Evolutionary conservation across 2,797 vertebrate species (phyloP).

Genomic region (Lagodon rhomboides): DNA sequence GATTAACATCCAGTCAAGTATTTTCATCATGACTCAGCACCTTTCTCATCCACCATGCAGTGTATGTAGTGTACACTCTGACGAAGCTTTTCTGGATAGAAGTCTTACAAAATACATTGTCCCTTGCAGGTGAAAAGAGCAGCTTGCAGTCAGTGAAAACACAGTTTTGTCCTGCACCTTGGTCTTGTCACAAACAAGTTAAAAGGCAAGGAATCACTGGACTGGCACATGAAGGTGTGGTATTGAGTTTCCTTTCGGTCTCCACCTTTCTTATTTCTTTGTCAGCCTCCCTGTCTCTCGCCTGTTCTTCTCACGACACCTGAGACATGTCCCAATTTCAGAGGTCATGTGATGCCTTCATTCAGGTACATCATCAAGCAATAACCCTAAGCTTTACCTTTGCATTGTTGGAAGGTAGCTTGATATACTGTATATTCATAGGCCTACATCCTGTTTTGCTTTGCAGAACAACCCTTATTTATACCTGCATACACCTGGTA

Average conservation of each 20-base stretch:
- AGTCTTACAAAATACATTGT: background rate
- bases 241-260: slow-evolving; percentile 42
- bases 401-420: too few species aligned
- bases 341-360: slow-evolving; percentile 32
- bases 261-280: slow-evolving; percentile 32
- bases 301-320: slow-evolving; percentile 60
- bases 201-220: background rate
- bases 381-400: background rate
- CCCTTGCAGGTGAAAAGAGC: background rate
- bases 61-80: background rate
- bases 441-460: background rate
- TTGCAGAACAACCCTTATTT: background rate
- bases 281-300: slow-evolving; percentile 9
- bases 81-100: background rate
- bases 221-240: slow-evolving; percentile 5
- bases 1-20: background rate
- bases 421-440: background rate
- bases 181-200: background rate
- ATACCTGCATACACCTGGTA: background rate
- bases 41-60: background rate
- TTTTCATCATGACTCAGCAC: slow-evolving; percentile 55
- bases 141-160: background rate
- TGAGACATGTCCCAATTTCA: slow-evolving; percentile 60
- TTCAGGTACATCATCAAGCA: background rate
- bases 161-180: background rate